Evolutionary conservation across 1,140 invertebrate species (phyloP).

Genomic region (Halotydeus destructor): DNA sequence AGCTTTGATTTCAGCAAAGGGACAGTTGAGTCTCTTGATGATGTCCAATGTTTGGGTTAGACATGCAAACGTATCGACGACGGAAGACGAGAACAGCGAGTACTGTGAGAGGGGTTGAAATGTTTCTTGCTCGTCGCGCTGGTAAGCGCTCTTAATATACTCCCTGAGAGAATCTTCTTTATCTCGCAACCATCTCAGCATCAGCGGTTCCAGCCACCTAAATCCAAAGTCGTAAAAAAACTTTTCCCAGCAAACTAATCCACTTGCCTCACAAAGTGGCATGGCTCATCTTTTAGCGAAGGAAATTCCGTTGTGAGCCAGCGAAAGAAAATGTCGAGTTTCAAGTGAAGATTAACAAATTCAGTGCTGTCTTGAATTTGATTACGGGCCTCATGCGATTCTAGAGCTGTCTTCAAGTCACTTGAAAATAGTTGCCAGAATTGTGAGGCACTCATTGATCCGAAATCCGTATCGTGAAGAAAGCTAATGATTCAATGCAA

Average conservation of each 20-base stretch:
- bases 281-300: constrained; percentile 26
- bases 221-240: not conserved
- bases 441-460: constrained; percentile 29
- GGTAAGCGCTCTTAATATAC: constrained; percentile 32
- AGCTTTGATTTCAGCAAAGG: constrained; percentile 27
- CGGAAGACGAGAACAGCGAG: constrained; percentile 32
- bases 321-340: constrained; percentile 32
- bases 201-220: constrained; percentile 36
- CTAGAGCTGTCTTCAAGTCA: constrained; percentile 29
- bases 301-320: constrained; percentile 30
- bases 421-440: constrained; percentile 31
- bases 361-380: constrained; percentile 30
- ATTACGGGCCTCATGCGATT: constrained; percentile 31
- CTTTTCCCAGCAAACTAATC: constrained; percentile 6
- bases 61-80: constrained; percentile 35
- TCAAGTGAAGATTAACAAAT: constrained; percentile 35
- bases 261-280: constrained; percentile 32
- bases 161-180: constrained; percentile 36
- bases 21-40: constrained; percentile 32
- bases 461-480: constrained; percentile 33
- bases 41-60: constrained; percentile 35
- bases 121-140: constrained; percentile 32
- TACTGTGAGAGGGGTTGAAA: constrained; percentile 35
- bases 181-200: constrained; percentile 36
- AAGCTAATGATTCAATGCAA: constrained; percentile 22